Conservation (phyloP, 2,113 vertebrate species). For the Tragelaphus scriptus region DNA sequence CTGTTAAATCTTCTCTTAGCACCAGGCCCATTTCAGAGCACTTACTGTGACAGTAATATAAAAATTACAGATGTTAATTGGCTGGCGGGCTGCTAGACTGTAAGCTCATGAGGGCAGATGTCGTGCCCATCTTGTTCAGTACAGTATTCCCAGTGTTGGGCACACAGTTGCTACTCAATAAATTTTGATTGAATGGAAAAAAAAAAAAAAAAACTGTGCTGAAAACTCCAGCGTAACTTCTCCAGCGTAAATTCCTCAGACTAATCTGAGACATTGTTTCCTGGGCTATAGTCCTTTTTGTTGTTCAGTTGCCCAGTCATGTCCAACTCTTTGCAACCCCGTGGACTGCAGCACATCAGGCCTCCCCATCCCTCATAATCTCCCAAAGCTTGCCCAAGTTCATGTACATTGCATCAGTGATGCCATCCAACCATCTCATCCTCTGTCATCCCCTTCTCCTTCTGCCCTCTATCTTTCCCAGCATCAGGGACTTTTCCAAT, state of each 20-base stretch:
- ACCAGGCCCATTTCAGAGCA: background rate
- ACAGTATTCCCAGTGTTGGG: background rate
- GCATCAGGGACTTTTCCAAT: background rate
- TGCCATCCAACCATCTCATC: background rate
- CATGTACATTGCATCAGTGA: background rate
- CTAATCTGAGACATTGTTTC: background rate
- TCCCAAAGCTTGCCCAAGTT: background rate
- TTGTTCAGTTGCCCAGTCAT: background rate
- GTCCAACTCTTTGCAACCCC: background rate
- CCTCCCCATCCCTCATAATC: background rate
- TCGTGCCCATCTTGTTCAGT: background rate
- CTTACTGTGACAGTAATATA: background rate
- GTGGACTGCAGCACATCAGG: background rate
- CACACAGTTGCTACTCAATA: slow-evolving; percentile 47
- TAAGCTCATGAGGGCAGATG: slow-evolving; percentile 31
- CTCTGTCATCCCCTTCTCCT: background rate
- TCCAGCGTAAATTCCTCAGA: background rate
- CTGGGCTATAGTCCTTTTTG: background rate
- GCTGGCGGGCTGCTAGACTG: background rate
- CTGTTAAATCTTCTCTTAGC: background rate
- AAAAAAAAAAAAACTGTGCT: background rate
- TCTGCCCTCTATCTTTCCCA: background rate
- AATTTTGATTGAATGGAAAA: background rate
- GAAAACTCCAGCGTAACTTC: background rate
- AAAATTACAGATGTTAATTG: background rate